A percentile compares a stretch with the other conserved stretches of the same genome.
phyloP scores from a whole-genome alignment of 2,113 vertebrate genomes.

The Poicephalus meyeri region DNA sequence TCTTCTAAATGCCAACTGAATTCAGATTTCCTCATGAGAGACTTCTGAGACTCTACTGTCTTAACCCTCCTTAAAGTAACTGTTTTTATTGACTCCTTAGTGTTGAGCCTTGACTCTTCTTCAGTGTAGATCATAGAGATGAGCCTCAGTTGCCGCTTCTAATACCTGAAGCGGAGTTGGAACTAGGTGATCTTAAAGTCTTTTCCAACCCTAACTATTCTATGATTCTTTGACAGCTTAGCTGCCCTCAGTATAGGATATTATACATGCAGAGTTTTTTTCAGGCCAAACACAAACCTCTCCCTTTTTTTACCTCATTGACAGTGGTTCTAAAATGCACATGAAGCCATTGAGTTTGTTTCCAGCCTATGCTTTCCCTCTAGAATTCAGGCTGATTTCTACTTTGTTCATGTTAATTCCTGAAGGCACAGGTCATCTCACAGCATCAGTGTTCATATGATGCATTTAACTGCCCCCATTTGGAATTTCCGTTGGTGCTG shows the following conservation, averaged over 20 bases:
- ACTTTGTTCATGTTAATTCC: neutral
- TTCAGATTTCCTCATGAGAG: neutral
- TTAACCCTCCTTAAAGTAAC: neutral
- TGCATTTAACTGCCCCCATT: neutral
- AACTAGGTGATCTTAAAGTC: neutral
- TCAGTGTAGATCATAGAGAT: neutral
- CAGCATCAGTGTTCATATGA: neutral
- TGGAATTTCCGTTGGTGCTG: neutral
- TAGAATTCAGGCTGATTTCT: neutral
- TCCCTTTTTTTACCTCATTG: neutral
- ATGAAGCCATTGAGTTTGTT: neutral
- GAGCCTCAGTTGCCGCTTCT: neutral
- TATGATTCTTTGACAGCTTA: neutral
- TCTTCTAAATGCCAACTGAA: neutral
- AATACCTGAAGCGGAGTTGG: neutral
- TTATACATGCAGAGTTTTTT: neutral
- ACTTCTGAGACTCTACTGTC: neutral
- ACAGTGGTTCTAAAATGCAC: neutral
- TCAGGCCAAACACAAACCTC: neutral
- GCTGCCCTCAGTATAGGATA: neutral
- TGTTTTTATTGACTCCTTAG: neutral
- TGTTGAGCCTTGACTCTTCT: neutral
- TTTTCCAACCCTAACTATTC: neutral
- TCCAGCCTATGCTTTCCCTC: neutral
- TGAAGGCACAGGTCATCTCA: neutral